Conservation (phyloP, 2,797 vertebrate genomes). For the Onychomys leucogaster region DNA sequence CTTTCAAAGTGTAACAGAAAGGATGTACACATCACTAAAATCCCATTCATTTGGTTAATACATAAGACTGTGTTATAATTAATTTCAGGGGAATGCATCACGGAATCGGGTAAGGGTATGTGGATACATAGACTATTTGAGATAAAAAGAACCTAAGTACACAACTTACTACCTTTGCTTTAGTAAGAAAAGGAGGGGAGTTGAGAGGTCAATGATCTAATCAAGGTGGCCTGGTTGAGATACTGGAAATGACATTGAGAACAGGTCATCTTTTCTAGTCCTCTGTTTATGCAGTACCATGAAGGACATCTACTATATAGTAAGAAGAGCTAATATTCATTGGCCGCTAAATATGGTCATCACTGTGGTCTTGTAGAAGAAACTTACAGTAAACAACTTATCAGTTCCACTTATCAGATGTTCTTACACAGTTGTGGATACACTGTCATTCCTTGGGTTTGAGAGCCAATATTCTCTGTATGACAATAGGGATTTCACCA, state of each 20-base stretch:
- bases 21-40: neutral
- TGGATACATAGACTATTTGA: neutral
- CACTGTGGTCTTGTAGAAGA: neutral
- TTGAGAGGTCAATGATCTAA: neutral
- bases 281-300: neutral
- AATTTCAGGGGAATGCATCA: neutral
- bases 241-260: neutral
- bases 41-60: neutral
- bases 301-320: neutral
- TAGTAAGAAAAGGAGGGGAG: constrained; percentile 8
- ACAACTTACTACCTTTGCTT: neutral
- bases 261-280: neutral
- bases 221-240: constrained; percentile 23
- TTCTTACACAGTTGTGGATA: neutral
- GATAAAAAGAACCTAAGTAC: neutral
- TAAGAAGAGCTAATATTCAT: neutral
- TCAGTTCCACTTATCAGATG: neutral
- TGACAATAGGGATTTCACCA: neutral
- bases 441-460: neutral
- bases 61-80: constrained; percentile 1
- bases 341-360: neutral
- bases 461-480: neutral
- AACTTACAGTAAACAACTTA: neutral
- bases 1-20: constrained; percentile 27
- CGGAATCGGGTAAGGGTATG: neutral